Conservation (phyloP, 2,113 vertebrate genomes). For the Solenodon paradoxus region DNA sequence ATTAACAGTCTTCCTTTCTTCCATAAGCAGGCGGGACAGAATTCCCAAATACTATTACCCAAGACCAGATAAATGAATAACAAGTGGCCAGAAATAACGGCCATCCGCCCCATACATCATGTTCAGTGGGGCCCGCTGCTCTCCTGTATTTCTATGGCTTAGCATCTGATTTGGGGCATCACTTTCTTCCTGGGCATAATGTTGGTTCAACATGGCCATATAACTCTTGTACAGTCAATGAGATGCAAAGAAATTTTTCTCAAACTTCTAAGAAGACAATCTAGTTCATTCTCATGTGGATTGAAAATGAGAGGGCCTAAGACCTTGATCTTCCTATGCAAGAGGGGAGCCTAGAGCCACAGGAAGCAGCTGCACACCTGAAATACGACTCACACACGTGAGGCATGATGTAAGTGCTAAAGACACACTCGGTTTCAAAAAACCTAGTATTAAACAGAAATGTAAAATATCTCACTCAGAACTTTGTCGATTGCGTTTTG, state of each 20-base stretch:
- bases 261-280: neutral
- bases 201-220: neutral
- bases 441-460: neutral
- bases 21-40: neutral
- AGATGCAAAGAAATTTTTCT: neutral
- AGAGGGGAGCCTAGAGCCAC: neutral
- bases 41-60: neutral
- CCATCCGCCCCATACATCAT: neutral
- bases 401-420: neutral
- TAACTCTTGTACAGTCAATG: neutral
- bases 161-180: neutral
- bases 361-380: neutral
- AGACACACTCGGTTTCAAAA: neutral
- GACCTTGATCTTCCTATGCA: neutral
- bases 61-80: neutral
- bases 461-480: neutral
- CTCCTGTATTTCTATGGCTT: neutral
- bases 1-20: neutral
- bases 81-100: neutral
- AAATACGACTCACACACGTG: neutral
- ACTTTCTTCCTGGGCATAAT: neutral
- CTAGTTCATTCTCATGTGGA: neutral
- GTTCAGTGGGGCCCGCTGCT: neutral
- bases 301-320: neutral
- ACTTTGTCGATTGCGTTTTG: neutral